Evolutionary conservation across 2,797 vertebrate genomes (phyloP).

Genomic region (Enteromius trimaculatus): DNA sequence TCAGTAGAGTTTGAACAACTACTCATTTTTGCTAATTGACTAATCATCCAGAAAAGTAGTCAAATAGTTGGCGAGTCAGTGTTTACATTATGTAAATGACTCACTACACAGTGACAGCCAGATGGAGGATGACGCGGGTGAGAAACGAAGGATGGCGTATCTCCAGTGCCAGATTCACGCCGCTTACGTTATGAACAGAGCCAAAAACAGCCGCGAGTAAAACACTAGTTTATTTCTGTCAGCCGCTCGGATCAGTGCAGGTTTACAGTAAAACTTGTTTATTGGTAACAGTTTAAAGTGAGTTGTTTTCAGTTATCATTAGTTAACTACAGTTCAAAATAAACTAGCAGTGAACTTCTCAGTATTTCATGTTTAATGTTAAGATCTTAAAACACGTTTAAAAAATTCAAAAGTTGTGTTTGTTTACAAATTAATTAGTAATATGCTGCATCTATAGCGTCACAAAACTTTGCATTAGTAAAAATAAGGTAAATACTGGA

Average conservation of each 20-base stretch:
- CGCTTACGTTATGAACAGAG: not conserved
- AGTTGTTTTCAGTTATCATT: not conserved
- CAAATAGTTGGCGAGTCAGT: slow-evolving; percentile 8
- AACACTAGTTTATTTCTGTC: slow-evolving; percentile 4
- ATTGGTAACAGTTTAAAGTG: not conserved
- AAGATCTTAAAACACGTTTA: not conserved
- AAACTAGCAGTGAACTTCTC: not conserved
- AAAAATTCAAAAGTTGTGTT: not conserved
- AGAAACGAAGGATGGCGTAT: not conserved
- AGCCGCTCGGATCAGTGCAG: not conserved
- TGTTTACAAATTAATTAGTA: not conserved
- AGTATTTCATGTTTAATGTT: not conserved
- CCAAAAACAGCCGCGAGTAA: not conserved
- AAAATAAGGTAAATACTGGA: not conserved
- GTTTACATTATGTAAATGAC: slow-evolving; percentile 22
- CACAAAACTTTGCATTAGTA: not conserved
- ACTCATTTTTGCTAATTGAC: slow-evolving; percentile 1
- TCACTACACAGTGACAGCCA: slow-evolving; percentile 5
- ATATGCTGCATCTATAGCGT: not conserved
- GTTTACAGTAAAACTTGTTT: not conserved
- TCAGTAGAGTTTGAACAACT: not conserved
- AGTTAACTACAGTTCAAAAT: not conserved
- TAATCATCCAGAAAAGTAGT: slow-evolving; percentile 26
- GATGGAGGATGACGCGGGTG: slow-evolving; percentile 13
- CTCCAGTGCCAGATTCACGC: not conserved